Base-by-base conservation (phyloP, 2,113 vertebrate genomes). In the Sminthopsis crassicaudata region DNA sequence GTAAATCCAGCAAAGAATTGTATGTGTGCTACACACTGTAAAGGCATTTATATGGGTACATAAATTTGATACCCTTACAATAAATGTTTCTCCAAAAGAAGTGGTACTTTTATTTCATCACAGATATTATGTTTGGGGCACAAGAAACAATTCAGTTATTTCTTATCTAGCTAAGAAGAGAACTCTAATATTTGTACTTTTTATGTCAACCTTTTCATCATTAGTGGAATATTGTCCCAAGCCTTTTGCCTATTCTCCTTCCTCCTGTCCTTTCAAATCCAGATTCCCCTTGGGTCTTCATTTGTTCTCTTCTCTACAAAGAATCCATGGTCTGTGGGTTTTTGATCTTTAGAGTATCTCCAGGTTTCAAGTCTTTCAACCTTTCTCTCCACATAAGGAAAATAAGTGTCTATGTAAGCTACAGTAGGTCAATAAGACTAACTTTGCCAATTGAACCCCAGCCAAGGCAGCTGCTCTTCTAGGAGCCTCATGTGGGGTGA, bases 21-120 rank as follows among this genome's bases (percentile, higher is more conserved):
- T 95, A 96, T 90, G 97, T 53, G 92, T 98, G 91, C 97, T 98
- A 96, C 98, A 98, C 97, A 94, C 96, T 97, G 94, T 95, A 96
- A 97, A 97, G 98, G 96, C 98, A 97, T 98, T 98, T 98, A 98
- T 98, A 98, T 98, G 97, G 96, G 95, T 96, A 76, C 98, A 97
- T 98, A 97, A 98, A 97, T 98, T 98, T 95, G 98, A 98, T 97
- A 98, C 98, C 95, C 97, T 96, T 98, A 95, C 98, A 98, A 98
- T 98, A 98, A 98, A 98, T 98, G 97, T 98, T 98, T 98, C 97
- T 98, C 93, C 98, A 98, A 96, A 97, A 97, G 54, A 6, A 96
- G 96, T 55, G 91, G 97, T 93, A 92, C 93, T 97, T 95, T 98
- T 93, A 90, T 67, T 98, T 97, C 2, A 24, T 97, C 91, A 89